Conservation (phyloP, 2,888 invertebrate genomes). For the Harpalus rubripes region DNA sequence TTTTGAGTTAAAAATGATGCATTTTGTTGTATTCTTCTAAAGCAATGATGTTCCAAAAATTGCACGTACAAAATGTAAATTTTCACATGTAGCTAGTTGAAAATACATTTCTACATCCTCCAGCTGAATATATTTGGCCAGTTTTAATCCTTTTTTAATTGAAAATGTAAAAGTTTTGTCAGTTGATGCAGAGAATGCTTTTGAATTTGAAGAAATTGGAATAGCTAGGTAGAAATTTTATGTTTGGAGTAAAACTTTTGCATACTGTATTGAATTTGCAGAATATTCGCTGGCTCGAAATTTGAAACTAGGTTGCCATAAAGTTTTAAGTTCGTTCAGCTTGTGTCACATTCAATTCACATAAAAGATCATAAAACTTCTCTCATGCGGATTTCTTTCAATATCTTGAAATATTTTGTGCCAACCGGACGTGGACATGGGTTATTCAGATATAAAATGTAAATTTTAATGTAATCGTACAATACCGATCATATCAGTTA, state of each 20-base stretch:
- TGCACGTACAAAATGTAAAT: no score
- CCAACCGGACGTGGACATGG: constrained; percentile 2
- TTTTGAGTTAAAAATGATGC: no score
- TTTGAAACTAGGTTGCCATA: constrained; percentile 65
- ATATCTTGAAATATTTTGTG: constrained; percentile 63
- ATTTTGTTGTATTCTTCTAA: no score
- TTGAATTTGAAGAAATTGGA: constrained; percentile 47
- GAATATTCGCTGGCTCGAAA: constrained; percentile 60
- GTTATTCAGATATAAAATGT: constrained; percentile 49
- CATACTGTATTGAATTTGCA: constrained; percentile 65
- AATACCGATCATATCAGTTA: constrained; percentile 43
- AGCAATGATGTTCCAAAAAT: no score
- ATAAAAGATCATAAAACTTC: constrained; percentile 67
- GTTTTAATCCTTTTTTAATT: constrained; percentile 15
- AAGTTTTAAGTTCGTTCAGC: constrained; percentile 67
- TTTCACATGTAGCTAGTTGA: no score
- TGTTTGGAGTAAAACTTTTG: constrained; percentile 56
- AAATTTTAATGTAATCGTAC: constrained; percentile 51
- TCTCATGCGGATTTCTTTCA: constrained; percentile 67
- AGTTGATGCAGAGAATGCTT: constrained; percentile 2
- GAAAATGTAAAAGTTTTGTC: constrained; percentile 10
- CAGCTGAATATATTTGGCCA: neutral
- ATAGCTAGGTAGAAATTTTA: constrained; percentile 42
- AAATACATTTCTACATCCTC: no score
- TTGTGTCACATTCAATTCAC: constrained; percentile 66